Evolutionary conservation across 2,797 vertebrate genomes (phyloP).

Genomic region (Natrix natrix): DNA sequence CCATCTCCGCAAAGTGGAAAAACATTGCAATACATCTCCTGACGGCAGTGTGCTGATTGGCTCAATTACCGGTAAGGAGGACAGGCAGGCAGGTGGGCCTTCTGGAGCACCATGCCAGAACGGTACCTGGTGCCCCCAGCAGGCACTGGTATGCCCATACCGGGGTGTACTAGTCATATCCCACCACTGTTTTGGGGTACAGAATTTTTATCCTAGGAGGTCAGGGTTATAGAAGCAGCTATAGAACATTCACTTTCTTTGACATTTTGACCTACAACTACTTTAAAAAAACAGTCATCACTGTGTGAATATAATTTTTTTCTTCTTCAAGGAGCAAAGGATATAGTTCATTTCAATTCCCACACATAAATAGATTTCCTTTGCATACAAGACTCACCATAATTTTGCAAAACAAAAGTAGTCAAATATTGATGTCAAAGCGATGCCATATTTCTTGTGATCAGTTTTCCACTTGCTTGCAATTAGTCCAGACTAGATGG

Average conservation of each 20-base stretch:
- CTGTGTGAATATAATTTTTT: neutral
- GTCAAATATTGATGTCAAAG: constrained; percentile 16
- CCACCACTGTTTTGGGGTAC: neutral
- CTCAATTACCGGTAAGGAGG: no score
- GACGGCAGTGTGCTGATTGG: no score
- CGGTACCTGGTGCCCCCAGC: no score
- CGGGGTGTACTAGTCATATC: no score
- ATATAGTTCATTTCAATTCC: neutral
- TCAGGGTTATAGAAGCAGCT: neutral
- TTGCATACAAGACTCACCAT: neutral
- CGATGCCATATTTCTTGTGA: constrained; percentile 22
- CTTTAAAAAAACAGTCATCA: neutral
- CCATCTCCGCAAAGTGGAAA: no score
- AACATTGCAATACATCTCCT: no score
- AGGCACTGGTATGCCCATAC: no score
- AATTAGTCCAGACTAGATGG: constrained; percentile 21
- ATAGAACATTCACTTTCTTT: neutral
- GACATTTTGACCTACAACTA: neutral
- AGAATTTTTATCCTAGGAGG: neutral
- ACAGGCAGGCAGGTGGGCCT: no score
- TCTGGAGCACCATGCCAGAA: no score
- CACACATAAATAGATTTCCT: neutral
- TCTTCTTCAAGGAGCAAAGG: neutral
- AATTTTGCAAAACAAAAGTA: constrained; percentile 12
- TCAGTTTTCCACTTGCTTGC: neutral